These are phyloP conservation scores for Paramormyrops hopkinsi DNA, from an alignment of 2,797 vertebrate species.

Conservation along the genomic window DNA sequence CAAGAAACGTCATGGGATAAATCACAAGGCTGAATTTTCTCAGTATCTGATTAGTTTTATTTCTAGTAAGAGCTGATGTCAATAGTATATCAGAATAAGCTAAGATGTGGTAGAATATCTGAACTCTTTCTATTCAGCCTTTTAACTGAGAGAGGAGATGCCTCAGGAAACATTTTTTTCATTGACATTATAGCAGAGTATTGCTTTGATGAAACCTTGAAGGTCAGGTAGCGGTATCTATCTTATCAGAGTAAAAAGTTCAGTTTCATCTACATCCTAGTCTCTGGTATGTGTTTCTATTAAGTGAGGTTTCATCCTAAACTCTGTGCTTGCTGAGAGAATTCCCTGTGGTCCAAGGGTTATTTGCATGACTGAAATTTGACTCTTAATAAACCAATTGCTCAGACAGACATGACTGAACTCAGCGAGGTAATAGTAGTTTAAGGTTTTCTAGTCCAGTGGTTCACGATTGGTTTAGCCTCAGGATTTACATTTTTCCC, in stretches of 20 bases:
- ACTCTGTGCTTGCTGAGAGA: neutral
- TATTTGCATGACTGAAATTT: neutral
- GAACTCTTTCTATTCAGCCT: neutral
- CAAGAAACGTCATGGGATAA: neutral
- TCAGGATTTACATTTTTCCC: neutral
- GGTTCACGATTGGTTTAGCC: neutral
- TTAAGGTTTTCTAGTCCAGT: neutral
- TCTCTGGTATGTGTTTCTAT: neutral
- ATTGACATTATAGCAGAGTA: neutral
- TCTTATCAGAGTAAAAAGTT: neutral
- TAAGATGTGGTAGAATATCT: neutral
- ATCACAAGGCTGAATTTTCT: neutral
- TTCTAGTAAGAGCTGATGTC: neutral
- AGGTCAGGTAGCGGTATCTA: neutral
- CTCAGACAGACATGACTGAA: neutral
- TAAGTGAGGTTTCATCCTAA: neutral
- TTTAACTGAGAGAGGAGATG: neutral
- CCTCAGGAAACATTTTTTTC: neutral
- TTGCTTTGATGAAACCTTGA: neutral
- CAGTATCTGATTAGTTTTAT: neutral
- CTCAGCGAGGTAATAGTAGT: neutral
- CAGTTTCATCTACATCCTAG: neutral
- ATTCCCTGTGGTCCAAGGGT: neutral
- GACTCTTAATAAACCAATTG: neutral
- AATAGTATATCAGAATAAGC: neutral